Evolutionary conservation across 2,113 vertebrate species (phyloP).

Genomic region (Todiramphus saurophagus): DNA sequence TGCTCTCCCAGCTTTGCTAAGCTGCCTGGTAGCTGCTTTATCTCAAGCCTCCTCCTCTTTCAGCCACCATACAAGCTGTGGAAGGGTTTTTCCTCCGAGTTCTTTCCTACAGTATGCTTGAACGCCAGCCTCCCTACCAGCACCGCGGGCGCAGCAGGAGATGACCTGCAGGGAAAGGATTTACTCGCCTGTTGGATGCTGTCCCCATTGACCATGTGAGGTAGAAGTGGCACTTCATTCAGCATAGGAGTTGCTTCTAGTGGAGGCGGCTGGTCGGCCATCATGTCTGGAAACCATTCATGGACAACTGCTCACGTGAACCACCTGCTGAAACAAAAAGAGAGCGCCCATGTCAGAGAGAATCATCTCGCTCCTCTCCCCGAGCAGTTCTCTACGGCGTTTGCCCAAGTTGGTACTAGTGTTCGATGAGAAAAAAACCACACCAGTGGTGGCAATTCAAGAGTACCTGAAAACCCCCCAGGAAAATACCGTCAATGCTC

Average conservation of each 20-base stretch:
- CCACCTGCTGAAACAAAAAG: constrained; percentile 1
- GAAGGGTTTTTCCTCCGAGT: neutral
- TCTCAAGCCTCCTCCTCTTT: neutral
- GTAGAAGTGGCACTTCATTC: constrained; percentile 78
- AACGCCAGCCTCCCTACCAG: neutral
- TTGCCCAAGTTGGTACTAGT: neutral
- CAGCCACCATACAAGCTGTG: neutral
- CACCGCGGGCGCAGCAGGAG: neutral
- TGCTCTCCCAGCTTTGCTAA: neutral
- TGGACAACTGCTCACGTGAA: constrained; percentile 62
- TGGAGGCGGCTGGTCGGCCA: constrained; percentile 80
- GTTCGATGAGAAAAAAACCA: neutral
- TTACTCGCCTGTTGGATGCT: constrained; percentile 75
- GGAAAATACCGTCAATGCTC: neutral
- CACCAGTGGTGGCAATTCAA: neutral
- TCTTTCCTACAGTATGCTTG: neutral
- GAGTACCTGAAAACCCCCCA: neutral
- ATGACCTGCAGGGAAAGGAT: fast-evolving
- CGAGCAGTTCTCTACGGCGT: fast-evolving
- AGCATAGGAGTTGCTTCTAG: constrained; percentile 74
- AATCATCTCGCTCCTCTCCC: fast-evolving
- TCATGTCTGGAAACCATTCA: constrained; percentile 77
- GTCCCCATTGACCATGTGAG: constrained; percentile 78
- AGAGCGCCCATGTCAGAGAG: neutral
- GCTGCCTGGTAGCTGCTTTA: fast-evolving